Evolutionary conservation across 2,888 invertebrate genomes (phyloP), one percentile per base, ranked within the genome.

Genomic region (Lampropteryx suffumata): DNA sequence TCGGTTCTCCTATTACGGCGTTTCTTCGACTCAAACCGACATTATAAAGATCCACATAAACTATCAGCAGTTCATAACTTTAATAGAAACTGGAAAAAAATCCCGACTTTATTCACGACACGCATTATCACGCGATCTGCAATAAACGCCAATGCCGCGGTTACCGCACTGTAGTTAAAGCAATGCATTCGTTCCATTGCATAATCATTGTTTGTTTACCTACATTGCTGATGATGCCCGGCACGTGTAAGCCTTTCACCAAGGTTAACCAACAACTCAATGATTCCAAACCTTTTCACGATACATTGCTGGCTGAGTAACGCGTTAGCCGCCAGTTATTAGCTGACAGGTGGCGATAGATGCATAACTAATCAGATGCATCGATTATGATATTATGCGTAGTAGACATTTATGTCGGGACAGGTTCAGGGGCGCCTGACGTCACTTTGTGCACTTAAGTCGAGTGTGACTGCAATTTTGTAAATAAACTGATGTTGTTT

Each of bases 161-260:
- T 28, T 34, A 29, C 21, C 13, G 29, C 13, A 48, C 34, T 28
- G 34, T 48, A 7, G 21, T 3, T 12, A 9, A 10, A 8, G 27
- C 39, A 26, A 39, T 50, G 39, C 44, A 50, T 50, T 40, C 24
- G 50, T 21, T 61, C 61, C 46, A 60, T 82, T 81, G 76, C 80
- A 76, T 81, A 77, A 79, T 70, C 64, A 70, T 59, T 74, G 70
- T 69, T 73, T 75, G 70, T 69, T 73, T 75, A 71, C 71, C 65
- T 67, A 71, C 71, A 64, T 68, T n/a, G 61, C 57, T 30, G 30
- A 54, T 61, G 52, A 34, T 14, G 39, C 43, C 52, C 63, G 78
- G 70, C 81, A 79, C 81, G 82, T 82, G 82, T 81, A 79, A 76
- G 50, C 46, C 50, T 33, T 44, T 50, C 52, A 42, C 55, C 43